Evolutionary conservation across 2,113 vertebrate species (phyloP), one percentile per base, ranked within the genome.

Genomic region (Archocentrus centrarchus): DNA sequence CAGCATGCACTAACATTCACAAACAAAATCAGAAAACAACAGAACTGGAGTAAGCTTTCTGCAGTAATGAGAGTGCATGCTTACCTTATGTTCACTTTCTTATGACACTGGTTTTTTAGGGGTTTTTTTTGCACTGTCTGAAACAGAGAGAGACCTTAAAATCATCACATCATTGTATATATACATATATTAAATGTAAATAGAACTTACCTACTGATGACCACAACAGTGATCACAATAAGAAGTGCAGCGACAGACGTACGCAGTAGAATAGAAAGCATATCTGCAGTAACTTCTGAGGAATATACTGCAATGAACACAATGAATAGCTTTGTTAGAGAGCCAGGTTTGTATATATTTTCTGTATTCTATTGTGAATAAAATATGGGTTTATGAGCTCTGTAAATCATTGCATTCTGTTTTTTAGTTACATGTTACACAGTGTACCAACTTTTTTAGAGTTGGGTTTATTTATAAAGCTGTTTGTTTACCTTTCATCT

Each of bases 401-500:
- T 41, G 39, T 11, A 11, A 41, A 11, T 41, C 10, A 41, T 41
- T 11, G 1, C 39, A 41, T 41, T 11, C 39, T 41, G 39, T 41
- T 11, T 41, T 41, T 41, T 11, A 11, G 11, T 41, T 41, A 41
- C 39, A 41, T 41, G 10, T 11, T 41, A 41, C 10, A 11, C 39
- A 39, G 37, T 10, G 37, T 10, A 39, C 8, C 37, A 10, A 39
- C 11, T 41, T 41, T 41, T 41, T 41, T 41, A 41, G 39, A 41
- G 11, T 41, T 41, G 39, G 2, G 1, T 41, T 41, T 41, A 11
- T 11, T 27, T 15, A 22, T 47, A 59, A 30, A 59, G 22, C 3
- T 22, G 70, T 82, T 81, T 24, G 70, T 82, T 81, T 24, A 86
- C 87, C 58, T 70, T 75, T 68, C 35, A 20, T 6, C 3, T 41